These are phyloP conservation scores for Zootermopsis nevadensis DNA, from an alignment of 2,888 invertebrate genomes.

Conservation along the genomic window DNA sequence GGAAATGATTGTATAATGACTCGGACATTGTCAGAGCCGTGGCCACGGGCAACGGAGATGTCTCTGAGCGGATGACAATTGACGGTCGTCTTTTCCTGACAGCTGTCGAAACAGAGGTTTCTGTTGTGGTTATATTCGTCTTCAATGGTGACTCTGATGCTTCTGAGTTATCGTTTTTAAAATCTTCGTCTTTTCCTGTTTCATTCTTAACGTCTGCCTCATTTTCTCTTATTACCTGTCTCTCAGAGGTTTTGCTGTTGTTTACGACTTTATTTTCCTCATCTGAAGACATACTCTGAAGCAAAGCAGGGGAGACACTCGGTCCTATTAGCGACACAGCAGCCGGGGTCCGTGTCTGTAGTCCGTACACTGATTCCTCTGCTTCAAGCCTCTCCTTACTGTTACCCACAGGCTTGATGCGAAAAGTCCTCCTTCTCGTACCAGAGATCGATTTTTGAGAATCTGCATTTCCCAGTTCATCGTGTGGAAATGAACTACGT, in stretches of 20 bases:
- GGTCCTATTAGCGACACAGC: too few relatives aligned
- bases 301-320: too few relatives aligned
- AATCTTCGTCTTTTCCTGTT: neutral
- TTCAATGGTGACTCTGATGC: too few relatives aligned
- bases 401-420: neutral
- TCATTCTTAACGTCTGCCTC: neutral
- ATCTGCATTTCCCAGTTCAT: neutral
- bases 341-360: neutral
- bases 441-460: neutral
- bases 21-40: conserved; percentile 65
- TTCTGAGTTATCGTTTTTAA: neutral
- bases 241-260: neutral
- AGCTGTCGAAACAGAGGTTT: neutral
- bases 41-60: conserved; percentile 23
- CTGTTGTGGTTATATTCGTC: neutral
- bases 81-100: conserved; percentile 20
- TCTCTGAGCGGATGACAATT: neutral
- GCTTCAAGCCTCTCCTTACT: neutral
- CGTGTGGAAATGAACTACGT: neutral
- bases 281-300: neutral
- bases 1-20: conserved; percentile 73
- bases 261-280: neutral
- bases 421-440: neutral
- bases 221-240: neutral
- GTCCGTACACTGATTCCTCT: neutral